Base-by-base conservation (phyloP, 2,113 vertebrate genomes). In the Gambusia affinis region DNA sequence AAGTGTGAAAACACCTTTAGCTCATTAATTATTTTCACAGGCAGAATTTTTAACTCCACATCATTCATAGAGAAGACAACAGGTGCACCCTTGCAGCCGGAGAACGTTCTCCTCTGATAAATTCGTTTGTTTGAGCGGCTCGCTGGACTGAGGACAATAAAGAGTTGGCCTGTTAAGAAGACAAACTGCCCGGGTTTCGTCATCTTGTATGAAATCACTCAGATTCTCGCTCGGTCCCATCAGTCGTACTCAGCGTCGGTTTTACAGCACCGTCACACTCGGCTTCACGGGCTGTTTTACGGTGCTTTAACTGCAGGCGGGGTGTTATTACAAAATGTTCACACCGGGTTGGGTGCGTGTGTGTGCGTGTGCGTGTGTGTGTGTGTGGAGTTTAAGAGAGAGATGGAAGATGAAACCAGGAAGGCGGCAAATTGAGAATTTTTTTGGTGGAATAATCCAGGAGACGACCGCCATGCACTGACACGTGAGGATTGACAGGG, bases 201-300 rank as follows among this genome's bases (percentile, higher is more conserved):
- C 12, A 51, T 31, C 57, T 60, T 1, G 39, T 64, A 37, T n/a
- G n/a, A 84, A 77, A 80, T 80, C 74, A 73, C 73, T 64, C 65
- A n/a, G 47, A 63, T 15, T 70, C 3, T 0, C 31, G 29, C 77
- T 76, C 70, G 4, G 73, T 70, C 67, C 82, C 73, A 64, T 76
- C 82, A 72, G 60, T 61, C 3, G 24, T 0, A 68, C 74, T 76
- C 27, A 1, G 60, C 39, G 44, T 19, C 30, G 73, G 60, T 84
- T 89, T 87, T 80, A 87, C 70, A 72, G 72, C 8, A 0, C 22
- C 0, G 39, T 57, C 27, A 62, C 73, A 35, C 77, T 76, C 60
- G 4, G 27, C 70, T 70, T 77, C 70, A 69, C 60, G 67, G 28
- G 65, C 42, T 85, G 85, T 54, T 86, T 84, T 79, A 90, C 79